Evolutionary conservation across 2,113 vertebrate genomes (phyloP).

Genomic region (Sialia sialis): DNA sequence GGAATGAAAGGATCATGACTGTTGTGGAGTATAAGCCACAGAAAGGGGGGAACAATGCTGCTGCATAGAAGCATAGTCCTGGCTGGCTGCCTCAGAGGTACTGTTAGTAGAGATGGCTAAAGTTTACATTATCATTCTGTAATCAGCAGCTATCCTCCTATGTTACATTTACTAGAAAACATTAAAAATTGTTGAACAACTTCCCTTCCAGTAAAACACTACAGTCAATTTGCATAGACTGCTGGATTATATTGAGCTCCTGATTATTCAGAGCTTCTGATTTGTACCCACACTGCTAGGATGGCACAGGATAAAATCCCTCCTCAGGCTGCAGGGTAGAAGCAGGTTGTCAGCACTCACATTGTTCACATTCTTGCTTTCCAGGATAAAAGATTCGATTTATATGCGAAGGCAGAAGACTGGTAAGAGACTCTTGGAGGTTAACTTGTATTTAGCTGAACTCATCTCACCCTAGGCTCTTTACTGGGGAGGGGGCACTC

Average conservation of each 20-base stretch:
- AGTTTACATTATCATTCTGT: neutral
- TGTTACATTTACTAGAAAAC: neutral
- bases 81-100: neutral
- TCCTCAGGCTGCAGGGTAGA: neutral
- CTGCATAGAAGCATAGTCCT: neutral
- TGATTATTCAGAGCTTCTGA: neutral
- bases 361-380: conserved; percentile 25
- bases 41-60: neutral
- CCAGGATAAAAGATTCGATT: conserved; percentile 40
- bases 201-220: neutral
- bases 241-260: neutral
- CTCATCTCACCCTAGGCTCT: neutral
- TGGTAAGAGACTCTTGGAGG: conserved; percentile 52
- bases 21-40: neutral
- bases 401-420: conserved; percentile 50
- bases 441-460: neutral
- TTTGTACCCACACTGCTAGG: neutral
- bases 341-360: neutral
- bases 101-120: neutral
- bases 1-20: neutral
- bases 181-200: neutral
- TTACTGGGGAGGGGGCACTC: neutral
- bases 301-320: neutral
- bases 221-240: neutral
- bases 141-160: neutral